Percentiles rank a stretch among this genome's conserved stretches.
Conservation (phyloP, 2,888 invertebrate species). For the Rotaria macrura region DNA sequence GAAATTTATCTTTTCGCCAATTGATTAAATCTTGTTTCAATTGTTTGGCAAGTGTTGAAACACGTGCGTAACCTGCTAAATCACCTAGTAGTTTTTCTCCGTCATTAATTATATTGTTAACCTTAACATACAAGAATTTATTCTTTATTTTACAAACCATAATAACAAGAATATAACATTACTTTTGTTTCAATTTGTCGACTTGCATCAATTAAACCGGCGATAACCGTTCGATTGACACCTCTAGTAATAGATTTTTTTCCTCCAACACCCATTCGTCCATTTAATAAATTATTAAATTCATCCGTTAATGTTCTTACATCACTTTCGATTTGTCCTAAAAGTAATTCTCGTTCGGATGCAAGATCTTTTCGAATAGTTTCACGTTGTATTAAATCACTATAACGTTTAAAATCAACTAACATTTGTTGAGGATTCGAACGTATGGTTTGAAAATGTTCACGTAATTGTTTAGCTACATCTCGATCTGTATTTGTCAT, state of each 20-base stretch:
- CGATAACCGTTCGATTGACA: conserved; percentile 59
- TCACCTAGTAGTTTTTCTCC: conserved; percentile 61
- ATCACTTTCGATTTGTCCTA: conserved; percentile 54
- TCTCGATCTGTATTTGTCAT: conserved; percentile 67
- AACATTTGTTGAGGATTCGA: conserved; percentile 64
- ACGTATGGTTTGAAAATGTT: conserved; percentile 60
- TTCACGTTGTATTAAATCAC: conserved; percentile 66
- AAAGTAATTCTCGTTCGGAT: conserved; percentile 62
- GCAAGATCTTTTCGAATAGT: conserved; percentile 52
- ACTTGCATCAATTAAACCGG: conserved; percentile 62
- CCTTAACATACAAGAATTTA: conserved; percentile 48
- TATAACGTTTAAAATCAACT: conserved; percentile 77
- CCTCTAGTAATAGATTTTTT: conserved; percentile 45
- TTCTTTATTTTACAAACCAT: too few relatives aligned
- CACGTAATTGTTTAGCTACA: conserved; percentile 67
- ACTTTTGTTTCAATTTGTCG: conserved; percentile 64
- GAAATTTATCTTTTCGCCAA: conserved; percentile 59
- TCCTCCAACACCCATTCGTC: conserved; percentile 30
- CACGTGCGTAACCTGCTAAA: conserved; percentile 59
- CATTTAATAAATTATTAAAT: conserved; percentile 40
- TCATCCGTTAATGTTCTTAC: conserved; percentile 49
- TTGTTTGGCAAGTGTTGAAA: conserved; percentile 55
- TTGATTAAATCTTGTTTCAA: conserved; percentile 56
- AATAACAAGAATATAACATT: conserved; percentile 32
- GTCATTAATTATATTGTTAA: conserved; percentile 59